Conservation (phyloP, 1,140 invertebrate genomes). For the Ericerus pela region DNA sequence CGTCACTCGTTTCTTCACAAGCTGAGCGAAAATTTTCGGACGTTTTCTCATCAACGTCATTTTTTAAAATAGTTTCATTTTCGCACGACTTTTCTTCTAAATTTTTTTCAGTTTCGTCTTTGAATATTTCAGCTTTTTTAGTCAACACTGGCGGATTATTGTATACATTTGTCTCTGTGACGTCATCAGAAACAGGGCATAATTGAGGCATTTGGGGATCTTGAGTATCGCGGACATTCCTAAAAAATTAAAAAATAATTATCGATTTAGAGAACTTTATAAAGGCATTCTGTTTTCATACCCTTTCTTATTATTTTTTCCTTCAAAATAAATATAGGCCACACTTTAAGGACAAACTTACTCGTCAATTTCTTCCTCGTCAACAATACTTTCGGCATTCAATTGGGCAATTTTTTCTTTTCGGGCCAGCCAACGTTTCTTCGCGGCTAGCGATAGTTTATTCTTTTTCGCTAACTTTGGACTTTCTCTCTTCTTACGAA, state of each 20-base stretch:
- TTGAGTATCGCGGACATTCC: not conserved
- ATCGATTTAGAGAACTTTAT: not conserved
- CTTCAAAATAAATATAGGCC: not conserved
- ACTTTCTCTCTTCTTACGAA: not conserved
- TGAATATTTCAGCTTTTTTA: not conserved
- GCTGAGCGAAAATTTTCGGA: too few species aligned
- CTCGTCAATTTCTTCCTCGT: not conserved
- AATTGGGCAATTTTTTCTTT: not conserved
- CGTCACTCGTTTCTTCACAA: too few species aligned
- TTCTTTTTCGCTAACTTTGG: not conserved
- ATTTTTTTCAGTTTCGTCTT: too few species aligned
- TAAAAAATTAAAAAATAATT: not conserved
- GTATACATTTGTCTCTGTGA: not conserved
- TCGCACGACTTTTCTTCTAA: too few species aligned
- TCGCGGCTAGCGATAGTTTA: not conserved
- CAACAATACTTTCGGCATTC: not conserved
- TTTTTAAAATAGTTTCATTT: too few species aligned
- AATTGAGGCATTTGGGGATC: constrained; percentile 1
- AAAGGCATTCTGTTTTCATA: not conserved
- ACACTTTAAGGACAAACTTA: not conserved
- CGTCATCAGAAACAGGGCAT: not conserved
- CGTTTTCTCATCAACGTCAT: too few species aligned
- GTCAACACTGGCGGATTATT: not conserved
- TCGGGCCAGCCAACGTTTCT: constrained; percentile 1
- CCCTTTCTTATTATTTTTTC: not conserved